Percentiles rank a stretch among this genome's conserved stretches.
Evolutionary conservation across 2,888 invertebrate species (phyloP).

Genomic region (Pycnomerus fuliginosus): DNA sequence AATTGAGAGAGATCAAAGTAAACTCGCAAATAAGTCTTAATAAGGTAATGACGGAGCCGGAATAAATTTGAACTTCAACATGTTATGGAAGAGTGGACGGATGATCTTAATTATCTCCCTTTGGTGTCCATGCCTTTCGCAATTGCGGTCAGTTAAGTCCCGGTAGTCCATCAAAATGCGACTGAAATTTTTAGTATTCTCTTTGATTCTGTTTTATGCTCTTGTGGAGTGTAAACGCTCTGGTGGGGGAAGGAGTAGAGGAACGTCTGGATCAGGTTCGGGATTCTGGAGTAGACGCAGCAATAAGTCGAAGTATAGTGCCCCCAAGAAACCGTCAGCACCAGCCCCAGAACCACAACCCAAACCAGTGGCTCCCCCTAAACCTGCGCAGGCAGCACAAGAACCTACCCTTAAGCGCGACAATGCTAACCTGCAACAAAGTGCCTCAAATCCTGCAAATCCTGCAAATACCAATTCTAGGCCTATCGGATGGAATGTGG

Average conservation of each 20-base stretch:
- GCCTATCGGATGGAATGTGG: conserved; percentile 39
- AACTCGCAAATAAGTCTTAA: conserved; percentile 11
- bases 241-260: conserved; percentile 16
- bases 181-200: neutral
- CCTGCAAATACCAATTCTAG: conserved; percentile 2
- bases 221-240: conserved; percentile 8
- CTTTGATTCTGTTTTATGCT: conserved; percentile 3
- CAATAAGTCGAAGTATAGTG: conserved; percentile 12
- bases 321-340: conserved; percentile 18
- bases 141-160: neutral
- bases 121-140: neutral
- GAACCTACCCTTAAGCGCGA: conserved; percentile 5
- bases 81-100: conserved; percentile 5
- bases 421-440: conserved; percentile 13
- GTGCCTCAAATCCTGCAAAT: conserved; percentile 3
- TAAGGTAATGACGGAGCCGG: conserved; percentile 11
- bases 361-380: neutral
- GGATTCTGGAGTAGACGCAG: conserved; percentile 23
- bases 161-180: conserved; percentile 4
- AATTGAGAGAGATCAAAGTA: neutral
- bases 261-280: conserved; percentile 9
- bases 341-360: conserved; percentile 26
- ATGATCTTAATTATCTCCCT: conserved; percentile 6
- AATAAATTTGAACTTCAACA: conserved; percentile 12
- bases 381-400: neutral